These are phyloP conservation scores for Gallinago stenura DNA, from an alignment of 2,797 vertebrate species.

Conservation along the genomic window DNA sequence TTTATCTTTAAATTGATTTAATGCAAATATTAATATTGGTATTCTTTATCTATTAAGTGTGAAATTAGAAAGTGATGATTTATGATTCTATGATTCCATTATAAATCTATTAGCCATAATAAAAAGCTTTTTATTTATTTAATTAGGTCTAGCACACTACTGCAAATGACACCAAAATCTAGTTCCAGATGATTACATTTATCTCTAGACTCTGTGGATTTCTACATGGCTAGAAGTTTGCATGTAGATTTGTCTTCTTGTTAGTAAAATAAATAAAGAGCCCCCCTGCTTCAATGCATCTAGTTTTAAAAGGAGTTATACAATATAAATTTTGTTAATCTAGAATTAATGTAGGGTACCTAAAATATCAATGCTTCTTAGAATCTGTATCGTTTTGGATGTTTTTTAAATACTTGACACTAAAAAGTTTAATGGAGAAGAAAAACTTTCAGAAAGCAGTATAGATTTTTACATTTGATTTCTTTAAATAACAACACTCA, in stretches of 20 bases:
- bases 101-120: background rate
- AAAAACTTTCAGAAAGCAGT: background rate
- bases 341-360: background rate
- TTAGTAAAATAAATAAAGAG: background rate
- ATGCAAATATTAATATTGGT: background rate
- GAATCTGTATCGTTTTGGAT: background rate
- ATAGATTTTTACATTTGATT: background rate
- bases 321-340: background rate
- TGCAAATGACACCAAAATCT: background rate
- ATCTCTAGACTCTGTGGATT: background rate
- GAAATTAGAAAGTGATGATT: background rate
- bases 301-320: background rate
- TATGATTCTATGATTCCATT: background rate
- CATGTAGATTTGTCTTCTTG: background rate
- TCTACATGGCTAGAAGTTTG: background rate
- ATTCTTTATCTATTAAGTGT: background rate
- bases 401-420: background rate
- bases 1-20: background rate
- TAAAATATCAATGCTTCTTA: background rate
- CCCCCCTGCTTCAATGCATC: background rate
- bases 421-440: background rate
- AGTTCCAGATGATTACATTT: background rate
- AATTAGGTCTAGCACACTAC: background rate
- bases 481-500: background rate
- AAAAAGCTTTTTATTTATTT: background rate